Conservation (phyloP, 1,140 invertebrate species). For the Pachypeltis micranthus region DNA sequence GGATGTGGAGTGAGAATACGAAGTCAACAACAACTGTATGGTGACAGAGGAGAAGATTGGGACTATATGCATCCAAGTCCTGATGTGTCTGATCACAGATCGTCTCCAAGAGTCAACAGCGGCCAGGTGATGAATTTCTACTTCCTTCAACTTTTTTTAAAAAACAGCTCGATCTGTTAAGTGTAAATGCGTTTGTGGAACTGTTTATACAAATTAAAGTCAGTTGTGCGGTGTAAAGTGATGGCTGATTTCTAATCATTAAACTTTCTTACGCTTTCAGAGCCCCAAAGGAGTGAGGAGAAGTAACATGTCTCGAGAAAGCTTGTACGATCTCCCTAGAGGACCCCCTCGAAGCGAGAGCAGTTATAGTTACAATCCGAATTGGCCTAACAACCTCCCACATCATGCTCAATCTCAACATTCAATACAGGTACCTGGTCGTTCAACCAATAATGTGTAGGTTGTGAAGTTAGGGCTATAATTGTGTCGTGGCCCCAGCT, state of each 20-base stretch:
- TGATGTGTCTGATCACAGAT: conserved; percentile 7
- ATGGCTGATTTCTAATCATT: no score
- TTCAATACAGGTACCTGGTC: conserved; percentile 16
- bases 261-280: no score
- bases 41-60: conserved; percentile 10
- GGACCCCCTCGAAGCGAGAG: conserved; percentile 18
- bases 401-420: conserved; percentile 19
- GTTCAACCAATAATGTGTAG: no score
- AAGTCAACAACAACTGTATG: conserved; percentile 18
- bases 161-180: no score
- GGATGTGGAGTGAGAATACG: conserved; percentile 13
- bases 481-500: no score
- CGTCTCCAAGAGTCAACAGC: conserved; percentile 13
- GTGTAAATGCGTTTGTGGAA: no score
- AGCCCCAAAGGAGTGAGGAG: conserved; percentile 19
- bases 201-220: no score
- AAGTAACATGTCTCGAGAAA: conserved; percentile 19
- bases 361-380: conserved; percentile 18
- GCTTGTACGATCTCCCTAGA: conserved; percentile 15
- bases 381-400: conserved; percentile 17
- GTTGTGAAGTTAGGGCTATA: no score
- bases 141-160: no score
- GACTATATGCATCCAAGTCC: conserved; percentile 16
- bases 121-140: conserved; percentile 11
- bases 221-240: no score